phyloP scores from a whole-genome alignment of 2,113 vertebrate genomes.

The Anthoscopus minutus region DNA sequence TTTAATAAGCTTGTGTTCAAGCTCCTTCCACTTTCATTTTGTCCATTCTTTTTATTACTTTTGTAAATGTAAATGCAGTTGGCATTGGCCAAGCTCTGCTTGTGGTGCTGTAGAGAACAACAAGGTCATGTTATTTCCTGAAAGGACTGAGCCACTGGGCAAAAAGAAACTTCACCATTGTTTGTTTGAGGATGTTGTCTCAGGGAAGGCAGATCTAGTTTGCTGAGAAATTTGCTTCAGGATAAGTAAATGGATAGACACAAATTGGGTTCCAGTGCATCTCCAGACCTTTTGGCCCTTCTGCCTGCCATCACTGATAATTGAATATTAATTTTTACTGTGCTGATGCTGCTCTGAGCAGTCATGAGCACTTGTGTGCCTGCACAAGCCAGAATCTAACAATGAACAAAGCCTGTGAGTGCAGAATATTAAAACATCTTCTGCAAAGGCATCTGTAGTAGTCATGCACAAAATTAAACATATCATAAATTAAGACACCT shows the following conservation, averaged over 20 bases:
- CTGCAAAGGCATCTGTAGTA: not conserved
- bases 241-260: not conserved
- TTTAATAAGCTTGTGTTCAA: not conserved
- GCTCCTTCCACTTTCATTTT: not conserved
- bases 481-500: not conserved
- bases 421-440: not conserved
- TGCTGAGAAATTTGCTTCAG: not conserved
- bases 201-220: not conserved
- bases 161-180: not conserved
- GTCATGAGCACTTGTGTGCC: rapidly evolving
- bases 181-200: not conserved
- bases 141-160: not conserved
- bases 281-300: not conserved
- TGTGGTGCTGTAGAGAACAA: not conserved
- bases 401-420: not conserved
- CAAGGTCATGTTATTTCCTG: not conserved
- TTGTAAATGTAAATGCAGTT: not conserved
- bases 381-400: not conserved
- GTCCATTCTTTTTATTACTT: not conserved
- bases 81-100: not conserved
- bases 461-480: conserved; percentile 1
- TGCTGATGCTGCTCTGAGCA: not conserved
- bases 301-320: not conserved
- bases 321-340: not conserved
- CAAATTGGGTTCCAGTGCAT: not conserved